Evolutionary conservation across 2,888 invertebrate genomes (phyloP), one percentile per base, ranked within the genome.

Genomic region (Andrena trimmerana): DNA sequence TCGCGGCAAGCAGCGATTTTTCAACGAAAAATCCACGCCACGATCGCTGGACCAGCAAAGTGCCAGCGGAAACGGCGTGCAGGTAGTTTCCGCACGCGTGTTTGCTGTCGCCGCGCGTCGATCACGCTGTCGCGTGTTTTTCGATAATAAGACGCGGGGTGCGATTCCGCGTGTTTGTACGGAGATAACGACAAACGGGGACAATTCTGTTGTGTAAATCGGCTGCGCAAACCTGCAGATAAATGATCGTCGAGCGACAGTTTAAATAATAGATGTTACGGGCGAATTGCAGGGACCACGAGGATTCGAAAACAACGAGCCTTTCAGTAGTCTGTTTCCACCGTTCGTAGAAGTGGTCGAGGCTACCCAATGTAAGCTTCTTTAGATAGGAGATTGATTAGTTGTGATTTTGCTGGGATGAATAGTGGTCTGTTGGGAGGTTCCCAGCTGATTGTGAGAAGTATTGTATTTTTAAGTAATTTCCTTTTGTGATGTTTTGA

Each of bases 141-240:
- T 82, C 81, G 81, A 82, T 82, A 82, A 81, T 81, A 75, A 82
- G 81, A 82, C 75, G 50, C 13, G 36, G 13, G 24, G 63, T 36
- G 31, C 36, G 81, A 70, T 74, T 71, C 69, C 75, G 24, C 75
- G 60, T 82, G 67, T 82, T 81, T 81, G 76, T 72, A 72, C 77
- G 68, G 31, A 13, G 69, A 72, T 67, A 62, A 57, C 67, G 62
- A 20, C 60, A 63, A 52, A 36, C 60, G 50, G 71, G 59, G 73
- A 62, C 81, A 70, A 82, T 74, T 67, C 72, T 72, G 67, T 63
- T 80, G 80, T 81, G 81, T 57, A 80, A 81, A 79, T 80, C 67
- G 31, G 72, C 13, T 50, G 67, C 13, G 72, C 50, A 71, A 72
- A 79, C 72, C 72, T 57, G 72, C 50, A 72, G 79, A 81, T 79